Evolutionary conservation across 2,113 vertebrate species (phyloP).

Genomic region (Gambusia affinis): DNA sequence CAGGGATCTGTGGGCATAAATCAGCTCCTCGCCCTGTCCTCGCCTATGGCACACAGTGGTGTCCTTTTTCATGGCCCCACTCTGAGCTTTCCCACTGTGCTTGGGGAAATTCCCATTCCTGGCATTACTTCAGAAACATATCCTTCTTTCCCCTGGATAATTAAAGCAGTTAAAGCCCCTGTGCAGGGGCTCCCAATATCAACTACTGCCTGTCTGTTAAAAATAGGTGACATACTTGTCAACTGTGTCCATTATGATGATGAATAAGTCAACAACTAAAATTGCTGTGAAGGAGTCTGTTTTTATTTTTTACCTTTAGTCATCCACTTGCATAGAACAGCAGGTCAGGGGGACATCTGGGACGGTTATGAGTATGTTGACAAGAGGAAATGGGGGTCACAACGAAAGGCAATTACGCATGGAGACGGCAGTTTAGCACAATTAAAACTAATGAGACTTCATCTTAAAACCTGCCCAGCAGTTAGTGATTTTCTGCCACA

Average conservation of each 20-base stretch:
- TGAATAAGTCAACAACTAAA: slow-evolving; percentile 40
- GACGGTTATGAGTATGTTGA: slow-evolving; percentile 66
- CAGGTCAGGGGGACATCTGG: slow-evolving; percentile 59
- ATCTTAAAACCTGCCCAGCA: slow-evolving; percentile 63
- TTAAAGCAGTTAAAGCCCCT: slow-evolving; percentile 39
- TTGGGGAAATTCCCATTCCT: slow-evolving; percentile 70
- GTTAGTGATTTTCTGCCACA: slow-evolving; percentile 75
- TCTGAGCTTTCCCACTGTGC: slow-evolving; percentile 53
- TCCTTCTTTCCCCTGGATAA: slow-evolving; percentile 50
- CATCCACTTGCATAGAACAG: slow-evolving; percentile 46
- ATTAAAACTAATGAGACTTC: slow-evolving; percentile 80
- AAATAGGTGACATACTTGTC: slow-evolving; percentile 31
- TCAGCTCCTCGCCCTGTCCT: slow-evolving; percentile 68
- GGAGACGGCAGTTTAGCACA: slow-evolving; percentile 66
- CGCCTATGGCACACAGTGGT: slow-evolving; percentile 59
- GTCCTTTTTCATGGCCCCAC: slow-evolving; percentile 66
- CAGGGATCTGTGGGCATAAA: slow-evolving; percentile 78
- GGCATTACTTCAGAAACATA: slow-evolving; percentile 71
- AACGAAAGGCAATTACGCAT: slow-evolving; percentile 69
- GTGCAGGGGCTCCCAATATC: slow-evolving; percentile 34
- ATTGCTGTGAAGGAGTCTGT: slow-evolving; percentile 15
- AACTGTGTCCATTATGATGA: slow-evolving; percentile 18
- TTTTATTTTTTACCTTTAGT: slow-evolving; percentile 18
- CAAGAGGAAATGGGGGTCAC: slow-evolving; percentile 74
- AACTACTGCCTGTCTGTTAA: slow-evolving; percentile 30